phyloP scores from a whole-genome alignment of 2,113 vertebrate genomes.

The Rhinolophus sinicus region DNA sequence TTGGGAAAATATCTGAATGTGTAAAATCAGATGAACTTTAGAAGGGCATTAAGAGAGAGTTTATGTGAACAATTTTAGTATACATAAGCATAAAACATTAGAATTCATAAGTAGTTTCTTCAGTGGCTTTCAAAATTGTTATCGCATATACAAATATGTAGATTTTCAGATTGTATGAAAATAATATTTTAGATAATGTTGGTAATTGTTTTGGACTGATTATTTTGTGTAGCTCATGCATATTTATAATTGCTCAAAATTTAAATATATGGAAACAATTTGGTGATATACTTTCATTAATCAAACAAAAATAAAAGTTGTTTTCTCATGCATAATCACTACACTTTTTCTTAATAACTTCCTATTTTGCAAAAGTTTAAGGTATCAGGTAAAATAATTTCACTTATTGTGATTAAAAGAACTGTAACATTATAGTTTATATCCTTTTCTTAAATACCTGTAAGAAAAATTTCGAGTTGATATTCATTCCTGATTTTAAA shows the following conservation, averaged over 20 bases:
- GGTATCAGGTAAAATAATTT: neutral
- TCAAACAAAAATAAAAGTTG: constrained; percentile 37
- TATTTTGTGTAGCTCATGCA: neutral
- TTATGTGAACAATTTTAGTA: constrained; percentile 58
- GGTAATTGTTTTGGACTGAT: constrained; percentile 15
- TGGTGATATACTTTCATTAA: neutral
- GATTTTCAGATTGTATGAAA: constrained; percentile 33
- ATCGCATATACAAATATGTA: neutral
- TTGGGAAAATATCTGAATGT: constrained; percentile 70
- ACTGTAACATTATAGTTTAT: neutral
- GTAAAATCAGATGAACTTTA: constrained; percentile 74
- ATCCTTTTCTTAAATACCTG: constrained; percentile 17
- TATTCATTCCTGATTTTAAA: constrained; percentile 60
- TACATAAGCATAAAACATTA: constrained; percentile 54
- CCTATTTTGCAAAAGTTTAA: constrained; percentile 22
- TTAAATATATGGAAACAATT: neutral
- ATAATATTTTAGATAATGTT: constrained; percentile 9
- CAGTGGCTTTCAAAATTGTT: constrained; percentile 14
- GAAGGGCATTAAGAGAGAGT: constrained; percentile 67
- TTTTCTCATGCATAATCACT: neutral
- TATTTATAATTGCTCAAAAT: neutral
- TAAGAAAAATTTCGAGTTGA: neutral
- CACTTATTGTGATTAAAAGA: constrained; percentile 6
- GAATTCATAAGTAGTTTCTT: constrained; percentile 55
- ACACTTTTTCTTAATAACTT: constrained; percentile 36